A percentile compares a stretch with the other conserved stretches of the same genome.
Conservation (phyloP, 2,113 vertebrate species). For the Sula dactylatra region DNA sequence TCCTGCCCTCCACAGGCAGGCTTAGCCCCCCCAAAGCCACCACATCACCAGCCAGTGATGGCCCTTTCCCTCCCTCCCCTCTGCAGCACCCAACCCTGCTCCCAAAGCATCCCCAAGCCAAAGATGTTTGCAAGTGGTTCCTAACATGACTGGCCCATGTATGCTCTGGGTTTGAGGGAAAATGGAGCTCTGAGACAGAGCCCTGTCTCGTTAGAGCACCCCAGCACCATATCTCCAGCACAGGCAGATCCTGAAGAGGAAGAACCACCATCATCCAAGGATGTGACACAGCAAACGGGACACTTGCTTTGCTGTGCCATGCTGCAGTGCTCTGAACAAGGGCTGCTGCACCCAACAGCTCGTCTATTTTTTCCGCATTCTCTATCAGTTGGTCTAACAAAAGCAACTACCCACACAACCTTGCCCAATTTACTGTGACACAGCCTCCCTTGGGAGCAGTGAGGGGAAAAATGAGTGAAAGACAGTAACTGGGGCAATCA, state of each 20-base stretch:
- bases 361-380: background rate
- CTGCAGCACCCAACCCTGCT: background rate
- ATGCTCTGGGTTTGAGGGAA: background rate
- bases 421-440: background rate
- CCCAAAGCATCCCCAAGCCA: background rate
- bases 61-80: background rate
- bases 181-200: background rate
- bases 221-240: background rate
- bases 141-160: accelerated
- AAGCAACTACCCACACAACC: background rate
- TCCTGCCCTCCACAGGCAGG: background rate
- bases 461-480: background rate
- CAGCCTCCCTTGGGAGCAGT: background rate
- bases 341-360: background rate
- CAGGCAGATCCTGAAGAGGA: background rate
- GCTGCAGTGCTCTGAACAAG: background rate
- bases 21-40: background rate
- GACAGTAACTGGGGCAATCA: background rate
- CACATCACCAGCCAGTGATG: background rate
- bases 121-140: background rate
- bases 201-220: background rate
- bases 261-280: no score
- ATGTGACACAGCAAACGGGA: background rate
- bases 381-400: background rate
- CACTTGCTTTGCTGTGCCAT: background rate